A percentile compares a stretch with the other conserved stretches of the same genome.
Evolutionary conservation across 2,888 invertebrate species (phyloP).

Genomic region (Eupeodes latifasciatus): DNA sequence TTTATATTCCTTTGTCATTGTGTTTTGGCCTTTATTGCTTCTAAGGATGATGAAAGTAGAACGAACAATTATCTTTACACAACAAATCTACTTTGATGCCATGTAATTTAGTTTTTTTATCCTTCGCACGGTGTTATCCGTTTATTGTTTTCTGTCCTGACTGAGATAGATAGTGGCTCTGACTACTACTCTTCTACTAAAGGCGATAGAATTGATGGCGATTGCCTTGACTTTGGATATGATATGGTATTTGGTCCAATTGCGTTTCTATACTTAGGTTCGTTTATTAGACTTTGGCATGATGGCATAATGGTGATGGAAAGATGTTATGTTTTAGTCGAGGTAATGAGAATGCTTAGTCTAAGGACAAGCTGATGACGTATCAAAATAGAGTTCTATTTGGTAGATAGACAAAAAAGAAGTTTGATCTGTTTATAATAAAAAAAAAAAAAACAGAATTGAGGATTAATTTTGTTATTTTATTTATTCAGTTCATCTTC

Average conservation of each 20-base stretch:
- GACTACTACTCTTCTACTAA: background rate
- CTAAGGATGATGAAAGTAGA: slow-evolving; percentile 57
- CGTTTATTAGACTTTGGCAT: slow-evolving; percentile 44
- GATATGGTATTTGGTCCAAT: slow-evolving; percentile 48
- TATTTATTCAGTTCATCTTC: background rate
- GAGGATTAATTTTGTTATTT: slow-evolving; percentile 63
- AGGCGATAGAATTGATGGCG: slow-evolving; percentile 11
- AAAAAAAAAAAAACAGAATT: slow-evolving; percentile 51
- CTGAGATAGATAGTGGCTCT: slow-evolving; percentile 17
- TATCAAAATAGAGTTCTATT: slow-evolving; percentile 52
- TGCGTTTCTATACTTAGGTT: slow-evolving; percentile 26
- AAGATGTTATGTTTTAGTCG: slow-evolving; percentile 56
- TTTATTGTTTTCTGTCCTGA: slow-evolving; percentile 27
- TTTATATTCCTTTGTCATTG: slow-evolving; percentile 35
- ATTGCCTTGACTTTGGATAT: slow-evolving; percentile 54
- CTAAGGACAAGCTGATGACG: slow-evolving; percentile 39
- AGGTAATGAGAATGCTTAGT: slow-evolving; percentile 47
- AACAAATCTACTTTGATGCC: slow-evolving; percentile 72
- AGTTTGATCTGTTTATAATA: slow-evolving; percentile 70
- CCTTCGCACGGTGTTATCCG: slow-evolving; percentile 41
- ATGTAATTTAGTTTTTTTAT: slow-evolving; percentile 72
- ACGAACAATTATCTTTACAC: slow-evolving; percentile 68
- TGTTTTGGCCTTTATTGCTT: slow-evolving; percentile 32
- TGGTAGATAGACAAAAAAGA: background rate
- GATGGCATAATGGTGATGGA: background rate